Evolutionary conservation across 2,888 invertebrate species (phyloP), one percentile per base, ranked within the genome.

Genomic region (Parelbella ahira): DNA sequence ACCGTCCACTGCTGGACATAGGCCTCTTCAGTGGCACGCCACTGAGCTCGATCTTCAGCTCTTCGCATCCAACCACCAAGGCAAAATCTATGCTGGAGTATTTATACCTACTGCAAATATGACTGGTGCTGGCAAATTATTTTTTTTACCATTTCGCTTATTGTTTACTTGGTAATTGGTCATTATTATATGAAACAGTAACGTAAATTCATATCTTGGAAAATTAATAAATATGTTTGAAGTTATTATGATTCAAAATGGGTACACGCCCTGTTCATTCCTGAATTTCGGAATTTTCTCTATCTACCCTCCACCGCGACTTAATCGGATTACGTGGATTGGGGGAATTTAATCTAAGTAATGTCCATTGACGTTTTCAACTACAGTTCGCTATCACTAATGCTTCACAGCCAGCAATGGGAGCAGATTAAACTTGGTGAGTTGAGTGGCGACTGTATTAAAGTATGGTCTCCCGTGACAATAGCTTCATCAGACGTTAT

Each of bases 221-320:
- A 36, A 50, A 45, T 52, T 49, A 48, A 48, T 48, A 43, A 45
- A 47, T 37, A 47, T 45, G 43, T 48, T 45, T 48, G 38, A 32
- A 33, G 36, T 43, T 45, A 52, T 48, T 45, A 47, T 49, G 32
- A 49, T 47, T 45, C 44, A 49, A 45, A 47, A 47, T 28, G 45
- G 43, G 42, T 42, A 36, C n/a, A 36, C 37, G 18, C 30, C 44
- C 7, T 28, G 10, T 38, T 29, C 27, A 27, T 33, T 33, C 33
- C 19, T 21, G 10, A 42, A 21, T 44, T 44, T 9, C 10, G 45
- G 30, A 50, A 56, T 54, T 57, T 54, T n/a, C 25, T 33, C 27
- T 33, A 33, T 25, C 27, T 15, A 20, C 33, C 20, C 13, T 18
- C 30, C 4, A 30, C 24, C 24, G 6, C 11, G 19, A 13, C 19